A percentile compares a stretch with the other conserved stretches of the same genome.
Evolutionary conservation across 2,113 vertebrate genomes (phyloP).

Genomic region (Leptocoma aspasia): DNA sequence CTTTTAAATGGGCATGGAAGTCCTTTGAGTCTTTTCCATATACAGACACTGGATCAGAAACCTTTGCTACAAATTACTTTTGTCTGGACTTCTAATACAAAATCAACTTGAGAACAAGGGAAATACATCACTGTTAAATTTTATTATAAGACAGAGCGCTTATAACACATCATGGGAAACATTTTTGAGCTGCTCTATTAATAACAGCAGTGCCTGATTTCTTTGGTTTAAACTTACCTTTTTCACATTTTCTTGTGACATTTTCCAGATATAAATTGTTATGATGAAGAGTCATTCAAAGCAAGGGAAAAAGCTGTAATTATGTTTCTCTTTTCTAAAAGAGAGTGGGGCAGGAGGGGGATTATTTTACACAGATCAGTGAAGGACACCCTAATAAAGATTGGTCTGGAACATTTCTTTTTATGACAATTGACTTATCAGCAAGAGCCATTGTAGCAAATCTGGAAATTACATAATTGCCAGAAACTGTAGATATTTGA

Average conservation of each 20-base stretch:
- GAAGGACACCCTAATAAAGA: conserved; percentile 80
- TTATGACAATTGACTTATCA: conserved; percentile 82
- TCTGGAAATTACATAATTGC: conserved; percentile 87
- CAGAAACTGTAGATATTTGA: conserved; percentile 84
- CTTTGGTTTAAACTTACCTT: conserved; percentile 75
- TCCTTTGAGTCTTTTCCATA: conserved; percentile 59
- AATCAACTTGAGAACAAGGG: conserved; percentile 70
- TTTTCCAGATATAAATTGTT: conserved; percentile 85
- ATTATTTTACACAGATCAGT: conserved; percentile 77
- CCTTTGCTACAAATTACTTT: conserved; percentile 74
- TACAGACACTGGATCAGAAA: conserved; percentile 59
- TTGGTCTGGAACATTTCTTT: conserved; percentile 81
- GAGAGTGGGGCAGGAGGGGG: conserved; percentile 31
- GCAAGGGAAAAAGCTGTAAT: conserved; percentile 65
- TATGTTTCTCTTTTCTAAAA: conserved; percentile 53
- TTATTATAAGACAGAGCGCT: conserved; percentile 70
- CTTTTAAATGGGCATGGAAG: conserved; percentile 68
- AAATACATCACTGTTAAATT: conserved; percentile 71
- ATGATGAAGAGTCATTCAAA: conserved; percentile 78
- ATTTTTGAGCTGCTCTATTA: conserved; percentile 73
- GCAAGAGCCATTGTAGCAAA: conserved; percentile 75
- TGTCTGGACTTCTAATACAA: conserved; percentile 74
- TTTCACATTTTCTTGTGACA: conserved; percentile 78
- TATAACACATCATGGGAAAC: conserved; percentile 72
- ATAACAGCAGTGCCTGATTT: conserved; percentile 74